Conservation (phyloP, 2,888 invertebrate genomes). For the Myopa testacea region DNA sequence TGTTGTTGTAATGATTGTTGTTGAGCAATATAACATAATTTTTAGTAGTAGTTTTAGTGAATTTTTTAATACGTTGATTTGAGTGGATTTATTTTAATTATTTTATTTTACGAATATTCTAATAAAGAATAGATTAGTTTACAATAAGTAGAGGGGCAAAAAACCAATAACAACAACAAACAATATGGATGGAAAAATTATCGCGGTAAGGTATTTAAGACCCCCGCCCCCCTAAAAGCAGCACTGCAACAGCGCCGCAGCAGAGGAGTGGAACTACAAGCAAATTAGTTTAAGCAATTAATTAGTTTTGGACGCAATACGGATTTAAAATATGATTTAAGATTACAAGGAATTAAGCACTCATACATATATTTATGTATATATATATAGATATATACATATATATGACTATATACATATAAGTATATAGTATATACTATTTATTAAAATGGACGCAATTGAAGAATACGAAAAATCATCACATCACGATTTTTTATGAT, state of each 20-base stretch:
- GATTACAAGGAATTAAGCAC: background rate
- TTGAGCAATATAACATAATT: conserved; percentile 42
- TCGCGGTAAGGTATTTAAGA: background rate
- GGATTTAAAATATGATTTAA: conserved; percentile 13
- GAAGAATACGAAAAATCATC: conserved; percentile 18
- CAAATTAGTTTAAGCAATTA: background rate
- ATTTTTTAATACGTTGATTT: background rate
- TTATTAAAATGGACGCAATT: conserved; percentile 31
- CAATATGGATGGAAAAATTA: conserved; percentile 1
- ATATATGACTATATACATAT: background rate
- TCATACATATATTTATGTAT: background rate
- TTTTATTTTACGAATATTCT: no score
- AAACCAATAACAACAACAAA: background rate
- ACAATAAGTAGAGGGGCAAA: conserved; percentile 3
- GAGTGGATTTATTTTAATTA: no score
- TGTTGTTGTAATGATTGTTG: conserved; percentile 50
- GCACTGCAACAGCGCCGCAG: background rate
- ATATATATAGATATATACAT: background rate
- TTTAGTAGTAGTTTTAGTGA: background rate
- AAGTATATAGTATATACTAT: background rate
- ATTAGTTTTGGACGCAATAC: conserved; percentile 23
- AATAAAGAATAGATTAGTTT: background rate
- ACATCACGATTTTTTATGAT: background rate
- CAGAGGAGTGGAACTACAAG: background rate
- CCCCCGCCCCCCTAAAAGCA: background rate